phyloP scores from a whole-genome alignment of 2,888 invertebrate genomes.

The Craniophora ligustri region DNA sequence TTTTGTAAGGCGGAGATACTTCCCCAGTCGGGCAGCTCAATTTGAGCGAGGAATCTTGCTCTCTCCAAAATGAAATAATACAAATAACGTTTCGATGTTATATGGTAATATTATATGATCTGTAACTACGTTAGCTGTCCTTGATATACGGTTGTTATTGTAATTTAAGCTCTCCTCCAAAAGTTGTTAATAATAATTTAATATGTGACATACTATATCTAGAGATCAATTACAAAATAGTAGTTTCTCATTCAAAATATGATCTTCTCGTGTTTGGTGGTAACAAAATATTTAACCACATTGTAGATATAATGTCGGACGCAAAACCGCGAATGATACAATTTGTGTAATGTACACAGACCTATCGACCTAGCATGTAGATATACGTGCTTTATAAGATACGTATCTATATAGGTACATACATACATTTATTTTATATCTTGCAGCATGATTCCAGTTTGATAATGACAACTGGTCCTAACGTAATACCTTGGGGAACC shows the following conservation, averaged over 20 bases:
- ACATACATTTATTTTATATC: no score
- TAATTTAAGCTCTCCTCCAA: no score
- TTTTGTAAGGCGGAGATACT: no score
- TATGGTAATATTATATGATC: no score
- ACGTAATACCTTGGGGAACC: background rate
- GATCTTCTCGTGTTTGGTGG: slow-evolving; percentile 15
- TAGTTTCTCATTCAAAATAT: slow-evolving; percentile 14
- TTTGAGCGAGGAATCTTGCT: no score
- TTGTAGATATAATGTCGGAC: slow-evolving; percentile 27
- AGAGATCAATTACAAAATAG: slow-evolving; percentile 11
- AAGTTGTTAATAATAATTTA: no score
- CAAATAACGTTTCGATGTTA: no score
- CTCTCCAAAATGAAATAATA: no score
- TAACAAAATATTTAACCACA: slow-evolving; percentile 38
- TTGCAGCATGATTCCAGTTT: background rate
- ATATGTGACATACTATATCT: no score
- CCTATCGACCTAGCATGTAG: slow-evolving; percentile 9
- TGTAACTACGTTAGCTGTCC: no score
- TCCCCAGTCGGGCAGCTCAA: no score
- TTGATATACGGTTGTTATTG: no score
- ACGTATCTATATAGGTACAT: background rate
- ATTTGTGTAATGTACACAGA: slow-evolving; percentile 22
- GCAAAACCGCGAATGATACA: slow-evolving; percentile 25
- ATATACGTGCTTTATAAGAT: background rate
- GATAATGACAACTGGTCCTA: background rate